Evolutionary conservation across 2,888 invertebrate genomes (phyloP).

Genomic region (Lochmaea crataegi): DNA sequence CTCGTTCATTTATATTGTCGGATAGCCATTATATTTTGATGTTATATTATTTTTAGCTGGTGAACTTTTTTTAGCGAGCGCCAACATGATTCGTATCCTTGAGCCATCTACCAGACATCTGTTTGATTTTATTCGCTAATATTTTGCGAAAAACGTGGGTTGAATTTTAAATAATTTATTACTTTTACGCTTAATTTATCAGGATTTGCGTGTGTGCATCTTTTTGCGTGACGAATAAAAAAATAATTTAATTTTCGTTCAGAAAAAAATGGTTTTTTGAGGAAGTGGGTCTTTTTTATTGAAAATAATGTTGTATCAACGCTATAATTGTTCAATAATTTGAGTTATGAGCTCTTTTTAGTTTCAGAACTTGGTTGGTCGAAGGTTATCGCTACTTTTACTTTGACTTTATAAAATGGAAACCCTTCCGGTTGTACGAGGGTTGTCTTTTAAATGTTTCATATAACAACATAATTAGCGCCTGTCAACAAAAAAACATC

Average conservation of each 20-base stretch:
- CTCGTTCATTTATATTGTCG: neutral
- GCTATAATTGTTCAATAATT: no score
- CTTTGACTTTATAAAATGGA: no score
- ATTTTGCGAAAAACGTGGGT: slow-evolving; percentile 13
- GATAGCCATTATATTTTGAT: neutral
- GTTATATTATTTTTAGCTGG: slow-evolving; percentile 8
- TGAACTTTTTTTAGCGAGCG: neutral
- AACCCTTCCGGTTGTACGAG: no score
- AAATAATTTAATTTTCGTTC: neutral
- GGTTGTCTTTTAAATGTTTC: no score
- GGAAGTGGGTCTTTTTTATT: no score
- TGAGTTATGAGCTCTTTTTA: no score
- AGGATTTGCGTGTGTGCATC: slow-evolving; percentile 7
- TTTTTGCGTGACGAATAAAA: neutral
- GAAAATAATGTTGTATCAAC: no score
- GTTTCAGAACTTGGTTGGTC: no score
- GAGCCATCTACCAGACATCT: slow-evolving; percentile 23
- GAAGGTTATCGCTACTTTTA: no score
- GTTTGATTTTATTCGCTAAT: slow-evolving; percentile 16
- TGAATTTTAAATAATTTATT: slow-evolving; percentile 15
- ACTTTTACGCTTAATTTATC: slow-evolving; percentile 8
- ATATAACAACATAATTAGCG: no score
- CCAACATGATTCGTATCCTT: slow-evolving; percentile 21
- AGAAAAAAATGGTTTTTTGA: neutral
- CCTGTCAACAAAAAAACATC: no score